Evolutionary conservation across 2,113 vertebrate genomes (phyloP).

Genomic region (Oncorhynchus tshawytscha): DNA sequence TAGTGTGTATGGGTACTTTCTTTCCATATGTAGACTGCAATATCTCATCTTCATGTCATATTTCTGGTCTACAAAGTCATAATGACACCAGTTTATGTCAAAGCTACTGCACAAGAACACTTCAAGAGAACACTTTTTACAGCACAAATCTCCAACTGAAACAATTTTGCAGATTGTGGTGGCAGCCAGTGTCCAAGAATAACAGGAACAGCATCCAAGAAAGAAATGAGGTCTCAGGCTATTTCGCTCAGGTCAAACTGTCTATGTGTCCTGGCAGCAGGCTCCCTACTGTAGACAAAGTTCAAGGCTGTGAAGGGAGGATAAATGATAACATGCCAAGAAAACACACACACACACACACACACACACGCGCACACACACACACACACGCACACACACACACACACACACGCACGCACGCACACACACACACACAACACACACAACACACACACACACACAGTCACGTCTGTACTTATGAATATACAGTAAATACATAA

Average conservation of each 20-base stretch:
- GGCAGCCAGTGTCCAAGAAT: too few relatives aligned
- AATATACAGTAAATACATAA: too few relatives aligned
- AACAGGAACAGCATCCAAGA: too few relatives aligned
- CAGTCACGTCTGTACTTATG: not conserved
- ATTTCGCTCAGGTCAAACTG: not conserved
- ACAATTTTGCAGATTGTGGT: too few relatives aligned
- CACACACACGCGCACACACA: not conserved
- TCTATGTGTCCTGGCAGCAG: not conserved
- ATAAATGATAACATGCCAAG: conserved; percentile 23
- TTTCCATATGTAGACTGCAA: too few relatives aligned
- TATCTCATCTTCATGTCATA: too few relatives aligned
- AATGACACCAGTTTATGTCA: too few relatives aligned
- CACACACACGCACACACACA: not conserved
- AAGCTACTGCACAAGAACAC: not conserved
- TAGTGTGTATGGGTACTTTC: too few relatives aligned
- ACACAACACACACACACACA: not conserved
- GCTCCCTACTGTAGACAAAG: conserved; percentile 29
- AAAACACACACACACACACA: conserved; percentile 12
- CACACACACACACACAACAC: not conserved
- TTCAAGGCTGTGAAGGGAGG: conserved; percentile 47
- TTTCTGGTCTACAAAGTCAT: too few relatives aligned
- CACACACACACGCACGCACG: not conserved
- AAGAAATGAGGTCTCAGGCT: not conserved
- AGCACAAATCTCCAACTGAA: too few relatives aligned
- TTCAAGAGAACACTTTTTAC: conserved; percentile 6